A percentile compares a stretch with the other conserved stretches of the same genome.
These are phyloP conservation scores for Petrocephalus zakoni DNA, from an alignment of 2,113 vertebrate genomes.

Conservation along the genomic window DNA sequence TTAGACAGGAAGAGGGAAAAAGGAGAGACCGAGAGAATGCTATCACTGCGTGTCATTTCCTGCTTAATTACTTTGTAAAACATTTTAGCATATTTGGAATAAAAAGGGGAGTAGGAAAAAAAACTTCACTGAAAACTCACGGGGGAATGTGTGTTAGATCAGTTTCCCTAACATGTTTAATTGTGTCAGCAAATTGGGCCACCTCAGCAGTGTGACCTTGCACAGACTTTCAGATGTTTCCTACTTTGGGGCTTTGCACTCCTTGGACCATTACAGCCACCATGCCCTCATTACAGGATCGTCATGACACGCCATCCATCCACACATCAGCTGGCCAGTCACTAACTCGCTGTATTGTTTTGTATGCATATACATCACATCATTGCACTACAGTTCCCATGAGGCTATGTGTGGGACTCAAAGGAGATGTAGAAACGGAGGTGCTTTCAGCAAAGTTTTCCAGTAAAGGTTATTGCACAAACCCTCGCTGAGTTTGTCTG, in stretches of 20 bases:
- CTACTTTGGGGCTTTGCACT: constrained; percentile 26
- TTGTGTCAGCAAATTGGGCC: constrained; percentile 64
- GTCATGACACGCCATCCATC: neutral
- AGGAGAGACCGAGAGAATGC: constrained; percentile 25
- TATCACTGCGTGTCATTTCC: constrained; percentile 43
- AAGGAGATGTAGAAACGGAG: neutral
- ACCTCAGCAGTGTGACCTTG: constrained; percentile 55
- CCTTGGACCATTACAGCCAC: neutral
- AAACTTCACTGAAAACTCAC: constrained; percentile 25
- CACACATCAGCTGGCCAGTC: neutral
- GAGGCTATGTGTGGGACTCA: neutral
- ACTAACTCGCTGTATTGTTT: neutral
- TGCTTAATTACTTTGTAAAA: constrained; percentile 49
- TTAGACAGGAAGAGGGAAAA: constrained; percentile 20
- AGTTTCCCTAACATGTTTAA: constrained; percentile 52
- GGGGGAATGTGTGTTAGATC: constrained; percentile 38
- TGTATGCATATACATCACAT: neutral
- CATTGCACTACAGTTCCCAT: neutral
- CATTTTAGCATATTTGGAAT: constrained; percentile 48
- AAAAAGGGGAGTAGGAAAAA: constrained; percentile 20
- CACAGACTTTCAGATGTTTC: constrained; percentile 40
- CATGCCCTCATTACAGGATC: neutral
- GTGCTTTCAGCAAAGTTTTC: neutral
- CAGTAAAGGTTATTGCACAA: neutral
- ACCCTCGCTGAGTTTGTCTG: neutral